Percentiles rank a stretch among this genome's conserved stretches.
phyloP scores from a whole-genome alignment of 2,888 invertebrate genomes.

The Caenorhabditis wallacei region DNA sequence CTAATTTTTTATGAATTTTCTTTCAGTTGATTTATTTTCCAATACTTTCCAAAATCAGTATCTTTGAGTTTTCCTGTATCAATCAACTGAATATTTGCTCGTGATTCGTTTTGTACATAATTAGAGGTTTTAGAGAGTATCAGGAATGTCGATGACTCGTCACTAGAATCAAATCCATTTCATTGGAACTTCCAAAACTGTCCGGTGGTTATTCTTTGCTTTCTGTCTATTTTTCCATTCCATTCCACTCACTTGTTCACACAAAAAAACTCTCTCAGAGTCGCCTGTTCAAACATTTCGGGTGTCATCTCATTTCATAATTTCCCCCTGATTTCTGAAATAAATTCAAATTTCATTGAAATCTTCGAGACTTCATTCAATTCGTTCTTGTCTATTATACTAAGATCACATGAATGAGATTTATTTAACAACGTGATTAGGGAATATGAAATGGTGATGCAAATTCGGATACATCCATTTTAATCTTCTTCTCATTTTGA shows the following conservation, averaged over 20 bases:
- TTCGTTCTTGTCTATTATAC: not conserved
- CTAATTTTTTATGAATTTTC: too few relatives aligned
- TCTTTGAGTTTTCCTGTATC: too few relatives aligned
- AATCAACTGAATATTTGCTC: too few relatives aligned
- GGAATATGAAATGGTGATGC: constrained; percentile 1
- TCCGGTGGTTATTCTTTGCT: constrained; percentile 11
- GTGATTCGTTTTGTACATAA: too few relatives aligned
- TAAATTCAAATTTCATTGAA: constrained; percentile 14
- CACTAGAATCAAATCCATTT: too few relatives aligned
- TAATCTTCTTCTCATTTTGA: constrained; percentile 2
- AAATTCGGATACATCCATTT: not conserved
- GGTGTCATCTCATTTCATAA: constrained; percentile 25
- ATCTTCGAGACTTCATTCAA: constrained; percentile 22
- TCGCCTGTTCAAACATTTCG: constrained; percentile 48
- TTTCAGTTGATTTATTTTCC: too few relatives aligned
- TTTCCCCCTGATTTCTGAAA: constrained; percentile 38
- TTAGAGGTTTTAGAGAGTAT: too few relatives aligned
- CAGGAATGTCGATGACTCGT: too few relatives aligned
- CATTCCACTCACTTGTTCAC: constrained; percentile 4
- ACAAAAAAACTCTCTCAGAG: constrained; percentile 2
- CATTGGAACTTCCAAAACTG: constrained; percentile 7
- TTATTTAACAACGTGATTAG: constrained; percentile 17
- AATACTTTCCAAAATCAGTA: not conserved
- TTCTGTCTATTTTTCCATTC: not conserved
- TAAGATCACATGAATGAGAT: constrained; percentile 6